Conservation (phyloP, 2,797 vertebrate species). For the Acomys russatus region DNA sequence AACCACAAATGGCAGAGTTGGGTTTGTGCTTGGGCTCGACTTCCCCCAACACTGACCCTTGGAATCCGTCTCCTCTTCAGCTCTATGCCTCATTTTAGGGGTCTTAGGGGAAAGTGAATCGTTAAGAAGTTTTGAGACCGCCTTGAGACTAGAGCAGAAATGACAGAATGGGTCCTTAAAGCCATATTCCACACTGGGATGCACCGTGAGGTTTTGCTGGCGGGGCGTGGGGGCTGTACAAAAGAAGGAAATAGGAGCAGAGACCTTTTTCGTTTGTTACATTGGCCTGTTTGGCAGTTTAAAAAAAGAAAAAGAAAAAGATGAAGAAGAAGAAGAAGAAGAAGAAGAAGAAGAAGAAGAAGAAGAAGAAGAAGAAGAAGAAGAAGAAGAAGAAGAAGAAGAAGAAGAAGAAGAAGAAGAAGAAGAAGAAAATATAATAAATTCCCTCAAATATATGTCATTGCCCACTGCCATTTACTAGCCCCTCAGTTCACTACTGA, state of each 20-base stretch:
- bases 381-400: no score
- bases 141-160: conserved; percentile 27
- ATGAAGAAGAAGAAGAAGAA: no score
- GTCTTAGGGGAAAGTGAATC: background rate
- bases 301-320: background rate
- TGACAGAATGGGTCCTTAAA: background rate
- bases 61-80: background rate
- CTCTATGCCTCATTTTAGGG: background rate
- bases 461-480: background rate
- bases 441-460: background rate
- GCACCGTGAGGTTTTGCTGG: background rate
- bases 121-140: conserved; percentile 10
- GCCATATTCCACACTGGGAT: background rate
- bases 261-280: conserved; percentile 38
- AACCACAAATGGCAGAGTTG: background rate
- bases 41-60: background rate
- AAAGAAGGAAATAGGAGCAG: background rate
- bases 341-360: background rate
- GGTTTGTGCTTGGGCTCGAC: background rate
- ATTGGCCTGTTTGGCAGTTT: background rate
- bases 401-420: background rate
- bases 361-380: background rate
- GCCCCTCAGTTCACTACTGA: background rate
- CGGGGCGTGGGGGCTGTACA: background rate
- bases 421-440: background rate